Conservation (phyloP, 2,797 vertebrate genomes). For the Mastacembelus armatus region DNA sequence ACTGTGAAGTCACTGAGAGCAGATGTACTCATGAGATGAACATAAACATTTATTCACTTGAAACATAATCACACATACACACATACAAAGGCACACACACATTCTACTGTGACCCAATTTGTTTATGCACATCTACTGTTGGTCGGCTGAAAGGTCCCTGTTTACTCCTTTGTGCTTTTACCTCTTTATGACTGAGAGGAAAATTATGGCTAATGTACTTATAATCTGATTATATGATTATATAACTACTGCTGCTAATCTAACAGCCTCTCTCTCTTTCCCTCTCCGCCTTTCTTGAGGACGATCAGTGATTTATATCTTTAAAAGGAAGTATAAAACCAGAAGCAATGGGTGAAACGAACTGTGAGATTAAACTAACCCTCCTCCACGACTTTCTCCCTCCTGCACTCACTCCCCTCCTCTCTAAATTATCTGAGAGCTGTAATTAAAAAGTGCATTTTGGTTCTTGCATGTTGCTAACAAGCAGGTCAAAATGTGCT, state of each 20-base stretch:
- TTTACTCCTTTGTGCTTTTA: conserved; percentile 39
- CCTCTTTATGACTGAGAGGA: conserved; percentile 61
- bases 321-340: conserved; percentile 78
- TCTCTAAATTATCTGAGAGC: conserved; percentile 75
- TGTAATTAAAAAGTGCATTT: conserved; percentile 80
- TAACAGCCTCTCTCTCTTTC: conserved; percentile 41
- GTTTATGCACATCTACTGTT: conserved; percentile 35
- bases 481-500: conserved; percentile 60
- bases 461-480: conserved; percentile 65
- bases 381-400: conserved; percentile 62
- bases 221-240: conserved; percentile 70
- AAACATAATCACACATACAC: conserved; percentile 38
- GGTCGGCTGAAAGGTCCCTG: conserved; percentile 21
- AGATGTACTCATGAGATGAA: conserved; percentile 61
- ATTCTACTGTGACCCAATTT: conserved; percentile 46
- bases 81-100: conserved; percentile 25
- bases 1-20: conserved; percentile 48
- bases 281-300: conserved; percentile 44
- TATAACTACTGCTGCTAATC: conserved; percentile 60
- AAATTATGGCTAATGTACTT: conserved; percentile 67
- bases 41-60: conserved; percentile 58
- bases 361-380: conserved; percentile 82
- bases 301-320: conserved; percentile 77
- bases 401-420: conserved; percentile 30
- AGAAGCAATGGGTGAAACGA: conserved; percentile 77